A percentile compares a stretch with the other conserved stretches of the same genome.
These are phyloP conservation scores for Potamilus streckersoni DNA, from an alignment of 1,140 invertebrate genomes.

Conservation along the genomic window DNA sequence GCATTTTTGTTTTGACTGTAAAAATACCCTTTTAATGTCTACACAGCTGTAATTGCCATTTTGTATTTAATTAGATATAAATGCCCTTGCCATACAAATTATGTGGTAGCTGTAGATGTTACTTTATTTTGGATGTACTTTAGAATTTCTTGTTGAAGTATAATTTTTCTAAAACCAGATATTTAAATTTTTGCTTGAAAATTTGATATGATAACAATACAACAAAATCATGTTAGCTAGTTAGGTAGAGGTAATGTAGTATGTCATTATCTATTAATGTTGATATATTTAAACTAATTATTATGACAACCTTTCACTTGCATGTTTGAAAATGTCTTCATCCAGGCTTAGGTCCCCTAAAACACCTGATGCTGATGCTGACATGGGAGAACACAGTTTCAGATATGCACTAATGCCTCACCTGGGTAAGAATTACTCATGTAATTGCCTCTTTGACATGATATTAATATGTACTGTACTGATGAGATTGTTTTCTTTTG, in stretches of 20 bases:
- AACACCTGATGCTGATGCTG: conserved; percentile 69
- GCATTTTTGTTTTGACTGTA: too few species aligned
- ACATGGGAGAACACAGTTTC: conserved; percentile 71
- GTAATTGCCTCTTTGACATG: neutral
- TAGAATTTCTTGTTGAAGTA: too few species aligned
- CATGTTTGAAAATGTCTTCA: neutral
- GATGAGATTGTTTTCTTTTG: neutral
- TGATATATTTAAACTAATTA: neutral
- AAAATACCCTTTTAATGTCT: too few species aligned
- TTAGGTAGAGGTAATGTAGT: neutral
- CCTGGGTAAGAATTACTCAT: conserved; percentile 56
- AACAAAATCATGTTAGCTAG: neutral
- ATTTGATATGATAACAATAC: neutral
- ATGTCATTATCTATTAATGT: neutral
- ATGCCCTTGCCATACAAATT: too few species aligned
- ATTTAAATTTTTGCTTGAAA: neutral
- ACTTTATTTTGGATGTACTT: too few species aligned
- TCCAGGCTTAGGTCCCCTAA: conserved; percentile 69
- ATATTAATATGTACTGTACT: neutral
- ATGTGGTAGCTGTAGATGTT: too few species aligned
- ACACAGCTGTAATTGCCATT: too few species aligned
- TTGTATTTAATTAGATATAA: too few species aligned
- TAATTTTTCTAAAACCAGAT: neutral
- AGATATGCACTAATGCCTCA: conserved; percentile 72
- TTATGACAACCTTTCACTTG: neutral